Percentiles rank a stretch among this genome's conserved stretches.
These are phyloP conservation scores for Drosophila sproati DNA, from an alignment of 1,140 invertebrate genomes.

Conservation along the genomic window DNA sequence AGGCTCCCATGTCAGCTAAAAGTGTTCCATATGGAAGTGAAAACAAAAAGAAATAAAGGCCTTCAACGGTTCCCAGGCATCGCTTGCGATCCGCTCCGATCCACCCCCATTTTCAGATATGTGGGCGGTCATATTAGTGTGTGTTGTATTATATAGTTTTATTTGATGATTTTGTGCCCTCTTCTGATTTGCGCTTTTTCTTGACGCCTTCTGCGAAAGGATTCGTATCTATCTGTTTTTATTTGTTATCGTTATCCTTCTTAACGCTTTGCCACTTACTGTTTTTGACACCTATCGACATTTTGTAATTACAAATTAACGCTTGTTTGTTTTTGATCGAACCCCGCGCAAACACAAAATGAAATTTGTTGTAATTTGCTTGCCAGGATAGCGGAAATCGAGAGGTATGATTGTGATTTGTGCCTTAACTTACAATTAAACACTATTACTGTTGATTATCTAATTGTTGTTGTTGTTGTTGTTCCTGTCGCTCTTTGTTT, in stretches of 20 bases:
- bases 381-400: conserved; percentile 85
- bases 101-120: conserved; percentile 8
- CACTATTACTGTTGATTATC: conserved; percentile 18
- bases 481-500: conserved; percentile 12
- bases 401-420: conserved; percentile 82
- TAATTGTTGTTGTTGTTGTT: conserved; percentile 30
- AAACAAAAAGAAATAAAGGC: neutral
- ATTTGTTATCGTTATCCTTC: conserved; percentile 25
- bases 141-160: conserved; percentile 8
- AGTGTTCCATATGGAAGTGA: neutral
- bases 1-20: conserved; percentile 4
- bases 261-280: conserved; percentile 36
- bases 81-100: conserved; percentile 13
- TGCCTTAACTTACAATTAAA: conserved; percentile 48
- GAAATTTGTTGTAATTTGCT: conserved; percentile 84
- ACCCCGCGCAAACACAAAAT: conserved; percentile 81
- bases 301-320: conserved; percentile 69
- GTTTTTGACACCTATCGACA: conserved; percentile 27
- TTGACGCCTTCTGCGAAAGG: conserved; percentile 2
- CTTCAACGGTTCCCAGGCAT: conserved; percentile 3
- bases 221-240: conserved; percentile 9
- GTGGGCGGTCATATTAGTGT: conserved; percentile 22
- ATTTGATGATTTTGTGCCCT: conserved; percentile 18
- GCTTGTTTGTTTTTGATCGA: conserved; percentile 80
- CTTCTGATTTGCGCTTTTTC: conserved; percentile 39